Evolutionary conservation across 1,140 invertebrate genomes (phyloP).

Genomic region (Drosophila pseudoananassae): DNA sequence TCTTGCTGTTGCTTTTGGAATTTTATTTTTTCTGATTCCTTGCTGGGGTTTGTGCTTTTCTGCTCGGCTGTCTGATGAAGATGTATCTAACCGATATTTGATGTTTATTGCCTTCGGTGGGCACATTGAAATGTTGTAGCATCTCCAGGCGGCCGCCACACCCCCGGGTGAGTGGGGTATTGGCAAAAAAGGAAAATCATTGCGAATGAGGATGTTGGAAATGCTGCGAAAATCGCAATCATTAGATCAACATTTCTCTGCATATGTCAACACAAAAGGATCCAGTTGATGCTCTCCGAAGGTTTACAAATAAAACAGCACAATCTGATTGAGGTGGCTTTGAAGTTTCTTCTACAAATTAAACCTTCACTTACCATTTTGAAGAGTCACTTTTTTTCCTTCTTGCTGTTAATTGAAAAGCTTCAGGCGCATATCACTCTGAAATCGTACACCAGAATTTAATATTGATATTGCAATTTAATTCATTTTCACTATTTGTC

Average conservation of each 20-base stretch:
- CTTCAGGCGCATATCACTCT: constrained; percentile 48
- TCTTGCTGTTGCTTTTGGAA: constrained; percentile 12
- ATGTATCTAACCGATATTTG: constrained; percentile 82
- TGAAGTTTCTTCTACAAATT: background rate
- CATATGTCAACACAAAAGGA: constrained; percentile 19
- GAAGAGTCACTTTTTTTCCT: constrained; percentile 15
- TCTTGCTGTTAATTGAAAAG: constrained; percentile 27
- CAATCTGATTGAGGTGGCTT: constrained; percentile 8
- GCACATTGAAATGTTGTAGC: constrained; percentile 65
- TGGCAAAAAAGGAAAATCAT: constrained; percentile 18
- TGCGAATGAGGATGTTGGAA: constrained; percentile 17
- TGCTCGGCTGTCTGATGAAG: constrained; percentile 65
- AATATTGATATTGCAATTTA: constrained; percentile 45
- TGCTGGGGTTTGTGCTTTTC: constrained; percentile 25
- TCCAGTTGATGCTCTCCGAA: background rate
- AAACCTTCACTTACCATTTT: constrained; percentile 65
- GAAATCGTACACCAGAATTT: constrained; percentile 40
- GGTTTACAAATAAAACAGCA: background rate
- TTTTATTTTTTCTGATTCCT: constrained; percentile 1
- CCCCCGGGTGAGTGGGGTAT: constrained; percentile 8
- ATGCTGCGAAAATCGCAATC: constrained; percentile 50
- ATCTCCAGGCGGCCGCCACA: background rate
- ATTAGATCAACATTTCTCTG: constrained; percentile 56
- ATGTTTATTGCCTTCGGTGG: constrained; percentile 75
- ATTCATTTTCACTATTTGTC: constrained; percentile 37